Percentiles rank a stretch among this genome's conserved stretches.
Conservation (phyloP, 2,113 vertebrate genomes). For the Suncus etruscus region DNA sequence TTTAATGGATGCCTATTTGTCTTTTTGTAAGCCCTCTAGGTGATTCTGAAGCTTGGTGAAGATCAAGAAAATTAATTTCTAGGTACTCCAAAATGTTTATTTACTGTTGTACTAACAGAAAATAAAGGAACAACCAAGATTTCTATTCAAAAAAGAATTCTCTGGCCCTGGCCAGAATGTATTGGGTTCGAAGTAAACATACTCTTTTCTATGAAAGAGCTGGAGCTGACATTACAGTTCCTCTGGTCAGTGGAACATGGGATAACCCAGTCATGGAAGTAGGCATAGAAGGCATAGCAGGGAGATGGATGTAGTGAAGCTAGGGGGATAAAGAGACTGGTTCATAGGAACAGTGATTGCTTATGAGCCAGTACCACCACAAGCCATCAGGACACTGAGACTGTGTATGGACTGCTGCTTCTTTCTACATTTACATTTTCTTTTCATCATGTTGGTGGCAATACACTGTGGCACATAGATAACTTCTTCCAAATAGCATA, state of each 20-base stretch:
- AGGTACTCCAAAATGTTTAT: not conserved
- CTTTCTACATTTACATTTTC: slow-evolving; percentile 69
- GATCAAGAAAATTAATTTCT: not conserved
- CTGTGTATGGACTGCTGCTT: slow-evolving; percentile 16
- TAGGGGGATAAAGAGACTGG: not conserved
- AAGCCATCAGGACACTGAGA: slow-evolving; percentile 24
- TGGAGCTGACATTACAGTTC: not conserved
- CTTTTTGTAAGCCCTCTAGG: not conserved
- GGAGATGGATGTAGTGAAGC: not conserved
- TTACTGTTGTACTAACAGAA: not conserved
- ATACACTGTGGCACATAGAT: slow-evolving; percentile 62
- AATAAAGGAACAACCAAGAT: not conserved
- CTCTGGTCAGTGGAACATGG: not conserved
- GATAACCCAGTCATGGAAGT: not conserved
- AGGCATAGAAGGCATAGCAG: accelerated
- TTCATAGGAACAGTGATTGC: not conserved
- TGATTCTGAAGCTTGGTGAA: not conserved
- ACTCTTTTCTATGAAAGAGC: not conserved
- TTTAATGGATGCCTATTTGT: not conserved
- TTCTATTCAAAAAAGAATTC: not conserved
- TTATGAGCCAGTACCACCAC: not conserved
- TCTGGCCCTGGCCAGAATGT: not conserved
- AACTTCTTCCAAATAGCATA: slow-evolving; percentile 73
- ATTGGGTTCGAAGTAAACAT: not conserved
- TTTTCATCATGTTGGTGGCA: slow-evolving; percentile 74